phyloP scores from a whole-genome alignment of 2,888 invertebrate genomes.

The Callyntrura guangdongensis region DNA sequence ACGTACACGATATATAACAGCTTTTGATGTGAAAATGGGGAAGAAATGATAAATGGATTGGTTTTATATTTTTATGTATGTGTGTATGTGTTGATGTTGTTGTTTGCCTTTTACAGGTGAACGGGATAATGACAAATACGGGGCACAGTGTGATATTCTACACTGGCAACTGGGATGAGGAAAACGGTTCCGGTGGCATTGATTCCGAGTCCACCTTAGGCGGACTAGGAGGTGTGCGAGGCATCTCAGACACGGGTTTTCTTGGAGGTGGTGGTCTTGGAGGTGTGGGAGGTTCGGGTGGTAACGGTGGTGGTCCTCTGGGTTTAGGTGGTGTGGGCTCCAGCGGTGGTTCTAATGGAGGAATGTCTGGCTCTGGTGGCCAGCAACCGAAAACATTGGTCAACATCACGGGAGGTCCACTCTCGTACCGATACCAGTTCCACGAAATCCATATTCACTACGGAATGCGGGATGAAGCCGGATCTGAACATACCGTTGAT shows the following conservation, averaged over 20 bases:
- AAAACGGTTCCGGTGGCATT: slow-evolving; percentile 78
- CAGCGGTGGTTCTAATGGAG: slow-evolving; percentile 73
- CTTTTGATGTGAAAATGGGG: slow-evolving; percentile 9
- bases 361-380: slow-evolving; percentile 65
- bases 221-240: slow-evolving; percentile 68
- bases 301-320: slow-evolving; percentile 64
- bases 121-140: slow-evolving; percentile 95
- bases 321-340: slow-evolving; percentile 64
- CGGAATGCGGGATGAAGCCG: slow-evolving; percentile 95
- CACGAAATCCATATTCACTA: slow-evolving; percentile 98
- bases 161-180: slow-evolving; percentile 84
- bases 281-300: slow-evolving; percentile 71
- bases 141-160: slow-evolving; percentile 97
- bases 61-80: slow-evolving; percentile 37
- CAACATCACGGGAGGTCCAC: slow-evolving; percentile 98
- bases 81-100: slow-evolving; percentile 44
- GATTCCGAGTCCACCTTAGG: slow-evolving; percentile 72
- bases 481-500: slow-evolving; percentile 98
- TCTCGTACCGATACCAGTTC: slow-evolving; percentile 98
- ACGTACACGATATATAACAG: not conserved
- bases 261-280: slow-evolving; percentile 67
- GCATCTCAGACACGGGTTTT: slow-evolving; percentile 47
- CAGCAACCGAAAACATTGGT: slow-evolving; percentile 87
- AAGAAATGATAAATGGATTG: slow-evolving; percentile 67
- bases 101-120: slow-evolving; percentile 90